Conservation (phyloP, 2,888 invertebrate species). For the Xestia rhomboidea region DNA sequence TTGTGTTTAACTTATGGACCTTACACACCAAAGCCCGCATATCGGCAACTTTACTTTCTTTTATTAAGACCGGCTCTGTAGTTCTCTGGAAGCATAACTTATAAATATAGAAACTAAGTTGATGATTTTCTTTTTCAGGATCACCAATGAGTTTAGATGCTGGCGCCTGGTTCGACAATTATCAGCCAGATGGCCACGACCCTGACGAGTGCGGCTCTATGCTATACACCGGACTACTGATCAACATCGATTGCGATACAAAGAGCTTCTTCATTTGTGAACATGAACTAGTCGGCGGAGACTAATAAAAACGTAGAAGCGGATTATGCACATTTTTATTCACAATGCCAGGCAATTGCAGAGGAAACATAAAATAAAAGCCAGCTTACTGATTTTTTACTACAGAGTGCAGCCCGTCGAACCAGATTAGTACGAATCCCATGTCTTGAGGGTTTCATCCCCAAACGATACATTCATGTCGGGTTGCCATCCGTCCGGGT, state of each 20-base stretch:
- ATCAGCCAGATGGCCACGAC: constrained; percentile 75
- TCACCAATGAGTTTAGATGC: constrained; percentile 62
- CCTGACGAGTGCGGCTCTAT: constrained; percentile 72
- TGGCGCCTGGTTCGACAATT: constrained; percentile 74
- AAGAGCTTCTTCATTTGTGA: constrained; percentile 83
- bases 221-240: constrained; percentile 79
- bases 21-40: neutral
- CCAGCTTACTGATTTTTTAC: neutral
- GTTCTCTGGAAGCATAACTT: neutral
- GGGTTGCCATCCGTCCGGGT: neutral
- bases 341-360: neutral
- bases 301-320: neutral
- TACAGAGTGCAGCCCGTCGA: neutral
- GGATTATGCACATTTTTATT: neutral
- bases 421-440: neutral
- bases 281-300: constrained; percentile 45
- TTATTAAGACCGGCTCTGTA: neutral
- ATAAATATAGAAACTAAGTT: neutral
- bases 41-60: neutral
- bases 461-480: neutral
- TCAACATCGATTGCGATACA: constrained; percentile 76
- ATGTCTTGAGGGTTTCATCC: neutral
- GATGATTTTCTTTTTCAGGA: constrained; percentile 11
- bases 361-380: neutral
- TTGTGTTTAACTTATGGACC: neutral